phyloP scores from a whole-genome alignment of 2,888 invertebrate genomes.

The Horisme vitalbata region DNA sequence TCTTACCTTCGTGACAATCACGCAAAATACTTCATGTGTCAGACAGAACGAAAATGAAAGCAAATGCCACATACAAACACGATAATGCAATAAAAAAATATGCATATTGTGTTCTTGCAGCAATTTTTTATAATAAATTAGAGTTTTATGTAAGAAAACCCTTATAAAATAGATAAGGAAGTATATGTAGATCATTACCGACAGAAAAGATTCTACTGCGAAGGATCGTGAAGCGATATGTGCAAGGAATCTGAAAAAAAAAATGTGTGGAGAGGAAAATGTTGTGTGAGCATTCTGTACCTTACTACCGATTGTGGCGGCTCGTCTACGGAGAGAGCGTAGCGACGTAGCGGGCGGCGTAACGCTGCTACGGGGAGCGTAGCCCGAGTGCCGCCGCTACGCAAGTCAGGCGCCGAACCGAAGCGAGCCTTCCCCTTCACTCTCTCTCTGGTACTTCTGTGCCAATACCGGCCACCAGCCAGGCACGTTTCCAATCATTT shows the following conservation, averaged over 20 bases:
- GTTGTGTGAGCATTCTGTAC: conserved; percentile 43
- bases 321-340: conserved; percentile 92
- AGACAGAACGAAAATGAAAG: no score
- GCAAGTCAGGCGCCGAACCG: conserved; percentile 84
- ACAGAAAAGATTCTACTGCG: background rate
- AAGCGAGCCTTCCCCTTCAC: conserved; percentile 68
- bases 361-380: conserved; percentile 65
- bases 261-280: conserved; percentile 15
- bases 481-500: background rate
- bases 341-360: conserved; percentile 85
- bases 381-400: conserved; percentile 62
- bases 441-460: conserved; percentile 59
- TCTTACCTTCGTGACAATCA: no score
- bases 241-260: no score
- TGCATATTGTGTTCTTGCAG: no score
- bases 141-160: background rate
- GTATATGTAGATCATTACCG: background rate
- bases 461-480: conserved; percentile 43
- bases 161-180: background rate
- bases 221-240: conserved; percentile 23
- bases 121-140: no score
- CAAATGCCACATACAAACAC: no score
- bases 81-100: no score
- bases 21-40: no score
- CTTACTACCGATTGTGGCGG: conserved; percentile 80